Base-by-base conservation (phyloP, 1,140 invertebrate genomes). In the Scaptomyza pallida region DNA sequence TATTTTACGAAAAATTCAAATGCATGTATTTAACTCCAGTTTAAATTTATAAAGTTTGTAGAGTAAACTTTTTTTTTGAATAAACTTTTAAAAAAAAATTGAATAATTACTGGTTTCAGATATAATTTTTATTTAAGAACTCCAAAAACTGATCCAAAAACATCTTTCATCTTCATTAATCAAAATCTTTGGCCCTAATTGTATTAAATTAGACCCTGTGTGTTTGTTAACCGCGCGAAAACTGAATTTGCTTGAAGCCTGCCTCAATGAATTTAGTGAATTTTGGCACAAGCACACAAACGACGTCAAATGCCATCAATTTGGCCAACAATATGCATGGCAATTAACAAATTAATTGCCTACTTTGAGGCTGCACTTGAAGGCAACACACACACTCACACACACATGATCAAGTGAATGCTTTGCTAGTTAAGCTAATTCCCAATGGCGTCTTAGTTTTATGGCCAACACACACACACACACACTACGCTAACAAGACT, bases 331-430 rank as follows among this genome's bases (percentile, higher is more conserved):
- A 72, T 85, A 78, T 82, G 78, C 71, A 61, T 65, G 79, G 55
- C 79, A 83, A 83, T 83, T 83, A 83, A 79, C 80, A 83, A 83
- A 83, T 83, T 83, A 85, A 83, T 83, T 83, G 75, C 72, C 75
- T 83, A 83, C 75, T 83, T 83, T 83, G 67, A 67, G 72, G 67
- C 61, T 61, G 71, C 72, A 71, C 67, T 75, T 62, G 59, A 75
- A 81, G 72, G 67, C 26, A n/a, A 19, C 56, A 50, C 35, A 50
- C 37, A 69, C 26, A 54, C 62, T 59, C 23, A 17, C 33, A 48
- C 23, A 60, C 41, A 13, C 44, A 55, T 15, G 40, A 5, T 3
- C 33, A 37, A 56, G 35, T 33, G 35, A 19, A 57, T 37, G 12
- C 23, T 59, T 17, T 52, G 56, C 47, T 50, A 47, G 37, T 60